These are phyloP conservation scores for Drosophila peninsularis DNA, from an alignment of 2,888 invertebrate genomes.

Conservation along the genomic window DNA sequence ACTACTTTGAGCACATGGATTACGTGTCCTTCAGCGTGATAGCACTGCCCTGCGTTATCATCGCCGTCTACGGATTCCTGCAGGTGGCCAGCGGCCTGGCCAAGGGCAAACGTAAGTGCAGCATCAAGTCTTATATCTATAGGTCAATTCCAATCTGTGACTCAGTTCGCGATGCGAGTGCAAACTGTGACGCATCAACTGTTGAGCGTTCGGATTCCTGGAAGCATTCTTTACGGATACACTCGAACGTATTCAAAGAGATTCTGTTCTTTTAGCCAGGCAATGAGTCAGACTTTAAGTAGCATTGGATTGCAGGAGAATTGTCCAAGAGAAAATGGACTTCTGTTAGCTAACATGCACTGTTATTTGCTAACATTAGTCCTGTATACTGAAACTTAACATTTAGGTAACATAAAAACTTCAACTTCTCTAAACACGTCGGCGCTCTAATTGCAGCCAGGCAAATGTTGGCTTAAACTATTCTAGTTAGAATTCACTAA, in stretches of 20 bases:
- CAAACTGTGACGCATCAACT: neutral
- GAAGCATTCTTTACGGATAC: neutral
- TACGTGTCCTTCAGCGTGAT: conserved; percentile 71
- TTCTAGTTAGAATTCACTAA: neutral
- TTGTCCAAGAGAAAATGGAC: no score
- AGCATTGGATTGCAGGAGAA: no score
- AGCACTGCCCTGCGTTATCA: conserved; percentile 65
- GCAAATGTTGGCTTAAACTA: conserved; percentile 10
- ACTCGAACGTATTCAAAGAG: no score
- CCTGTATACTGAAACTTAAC: neutral
- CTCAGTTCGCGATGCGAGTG: neutral
- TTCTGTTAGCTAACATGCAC: neutral
- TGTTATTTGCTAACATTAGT: neutral
- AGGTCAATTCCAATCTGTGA: neutral
- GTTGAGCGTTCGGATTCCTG: no score
- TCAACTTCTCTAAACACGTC: neutral
- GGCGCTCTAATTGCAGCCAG: neutral
- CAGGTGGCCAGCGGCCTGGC: conserved; percentile 65
- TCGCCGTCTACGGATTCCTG: conserved; percentile 67
- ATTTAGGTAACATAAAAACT: neutral
- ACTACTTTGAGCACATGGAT: conserved; percentile 71
- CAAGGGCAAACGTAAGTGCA: conserved; percentile 68
- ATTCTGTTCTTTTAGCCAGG: neutral
- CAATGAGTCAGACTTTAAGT: neutral
- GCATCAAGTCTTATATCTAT: neutral